Evolutionary conservation across 2,888 invertebrate genomes (phyloP), one percentile per base, ranked within the genome.

Genomic region (Sturmia bella): DNA sequence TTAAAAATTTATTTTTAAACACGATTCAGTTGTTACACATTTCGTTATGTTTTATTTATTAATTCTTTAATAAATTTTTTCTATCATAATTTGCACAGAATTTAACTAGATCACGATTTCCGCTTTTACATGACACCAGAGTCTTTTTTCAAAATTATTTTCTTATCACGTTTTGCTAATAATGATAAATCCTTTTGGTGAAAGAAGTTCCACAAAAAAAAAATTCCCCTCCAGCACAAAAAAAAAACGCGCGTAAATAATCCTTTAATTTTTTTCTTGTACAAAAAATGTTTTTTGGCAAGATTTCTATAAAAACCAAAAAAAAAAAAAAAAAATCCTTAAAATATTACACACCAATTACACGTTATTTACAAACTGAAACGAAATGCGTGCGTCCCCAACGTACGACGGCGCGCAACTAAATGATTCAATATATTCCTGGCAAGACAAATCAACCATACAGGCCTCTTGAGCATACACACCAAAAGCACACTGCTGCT

Each of bases 391-490:
- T 87, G 89, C 90, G 90, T 89, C 91, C 90, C 89, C 88, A 87
- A 88, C 89, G 89, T 87, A 88, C 86, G 88, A 90, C 90, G 91
- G 90, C 90, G 89, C 90, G 90, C 89, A 89, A 90, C 89, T 89
- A 89, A 91, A 90, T 91, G 89, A 89, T 74, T 64, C 61, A 57
- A 61, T 64, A 50, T 64, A 83, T 80, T 83, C 84, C 77, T 80
- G 56, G 32, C 56, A 48, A 74, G 57, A 56, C 76, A 54, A 76
- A 76, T 69, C 76, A 76, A 69, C 52, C 39, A 45, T 54, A 54
- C 41, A 41, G 64, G 61, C 64, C 59, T 27, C 70, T 63, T 24
- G 39, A 24, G 54, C 50, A 52, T 39, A 27, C 24, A 17, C 68
- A 57, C 32, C 1, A 63, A 72, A 63, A 13, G 9, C n/a, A 32